A percentile compares a stretch with the other conserved stretches of the same genome.
phyloP scores from a whole-genome alignment of 2,888 invertebrate genomes.

The Agriotes lineatus region DNA sequence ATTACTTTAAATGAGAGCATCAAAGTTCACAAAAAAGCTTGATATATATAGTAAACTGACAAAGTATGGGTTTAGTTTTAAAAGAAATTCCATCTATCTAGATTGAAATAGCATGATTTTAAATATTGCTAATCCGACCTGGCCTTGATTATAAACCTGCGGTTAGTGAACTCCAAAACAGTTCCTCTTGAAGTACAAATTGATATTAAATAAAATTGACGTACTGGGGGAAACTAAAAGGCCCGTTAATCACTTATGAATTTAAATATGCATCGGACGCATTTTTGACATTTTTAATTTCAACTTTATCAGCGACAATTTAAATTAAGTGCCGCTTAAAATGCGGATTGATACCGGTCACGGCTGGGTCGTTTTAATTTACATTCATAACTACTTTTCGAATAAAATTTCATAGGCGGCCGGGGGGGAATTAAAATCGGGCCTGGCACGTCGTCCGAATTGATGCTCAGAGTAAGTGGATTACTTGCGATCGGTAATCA shows the following conservation, averaged over 20 bases:
- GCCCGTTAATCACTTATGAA: background rate
- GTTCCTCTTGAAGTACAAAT: too few species aligned
- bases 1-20: too few species aligned
- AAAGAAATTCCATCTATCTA: too few species aligned
- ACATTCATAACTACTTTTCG: slow-evolving; percentile 24
- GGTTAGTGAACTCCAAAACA: too few species aligned
- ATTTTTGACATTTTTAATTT: slow-evolving; percentile 22
- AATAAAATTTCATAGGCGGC: background rate
- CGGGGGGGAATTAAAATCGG: background rate
- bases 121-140: too few species aligned
- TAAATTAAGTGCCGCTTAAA: slow-evolving; percentile 31
- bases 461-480: background rate
- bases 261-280: slow-evolving; percentile 8
- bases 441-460: background rate
- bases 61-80: too few species aligned
- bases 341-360: slow-evolving; percentile 31
- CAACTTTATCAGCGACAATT: slow-evolving; percentile 26
- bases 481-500: slow-evolving; percentile 39
- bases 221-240: too few species aligned
- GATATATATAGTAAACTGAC: too few species aligned
- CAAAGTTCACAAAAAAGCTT: too few species aligned
- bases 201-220: too few species aligned
- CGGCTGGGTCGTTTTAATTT: slow-evolving; percentile 27
- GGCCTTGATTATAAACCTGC: too few species aligned
- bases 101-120: too few species aligned